Evolutionary conservation across 2,113 vertebrate genomes (phyloP).

Genomic region (Chinchilla lanigera): DNA sequence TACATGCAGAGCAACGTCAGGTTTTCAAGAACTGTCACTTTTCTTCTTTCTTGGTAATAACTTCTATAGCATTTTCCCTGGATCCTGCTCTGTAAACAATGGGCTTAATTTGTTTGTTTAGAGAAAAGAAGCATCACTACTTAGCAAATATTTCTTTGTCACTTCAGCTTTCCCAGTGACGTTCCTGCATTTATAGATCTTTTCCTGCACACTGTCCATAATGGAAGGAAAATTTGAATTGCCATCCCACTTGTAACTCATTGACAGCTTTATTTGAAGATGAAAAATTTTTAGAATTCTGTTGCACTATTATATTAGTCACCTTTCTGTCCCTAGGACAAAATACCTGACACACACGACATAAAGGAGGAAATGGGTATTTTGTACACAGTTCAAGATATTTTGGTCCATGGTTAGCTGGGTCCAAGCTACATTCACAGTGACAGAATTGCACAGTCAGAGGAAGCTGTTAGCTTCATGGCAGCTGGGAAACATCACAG

Average conservation of each 20-base stretch:
- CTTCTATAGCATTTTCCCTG: neutral
- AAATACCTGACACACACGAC: neutral
- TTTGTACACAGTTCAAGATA: neutral
- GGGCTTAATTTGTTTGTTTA: neutral
- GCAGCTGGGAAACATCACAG: neutral
- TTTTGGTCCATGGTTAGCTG: neutral
- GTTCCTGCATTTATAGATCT: neutral
- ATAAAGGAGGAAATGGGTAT: neutral
- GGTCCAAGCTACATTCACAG: neutral
- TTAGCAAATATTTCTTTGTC: neutral
- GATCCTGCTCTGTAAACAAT: neutral
- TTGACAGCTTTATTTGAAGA: neutral
- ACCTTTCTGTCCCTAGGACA: neutral
- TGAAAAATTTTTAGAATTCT: neutral
- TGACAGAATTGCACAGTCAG: neutral
- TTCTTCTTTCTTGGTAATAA: neutral
- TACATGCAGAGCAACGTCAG: neutral
- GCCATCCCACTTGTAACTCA: neutral
- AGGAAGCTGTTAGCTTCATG: neutral
- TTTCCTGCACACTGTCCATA: neutral
- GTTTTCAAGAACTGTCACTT: neutral
- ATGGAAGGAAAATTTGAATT: neutral
- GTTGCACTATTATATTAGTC: neutral
- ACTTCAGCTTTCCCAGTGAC: neutral
- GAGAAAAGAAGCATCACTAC: neutral